Conservation (phyloP, 2,797 vertebrate species). For the Zenarchopterus dispar region DNA sequence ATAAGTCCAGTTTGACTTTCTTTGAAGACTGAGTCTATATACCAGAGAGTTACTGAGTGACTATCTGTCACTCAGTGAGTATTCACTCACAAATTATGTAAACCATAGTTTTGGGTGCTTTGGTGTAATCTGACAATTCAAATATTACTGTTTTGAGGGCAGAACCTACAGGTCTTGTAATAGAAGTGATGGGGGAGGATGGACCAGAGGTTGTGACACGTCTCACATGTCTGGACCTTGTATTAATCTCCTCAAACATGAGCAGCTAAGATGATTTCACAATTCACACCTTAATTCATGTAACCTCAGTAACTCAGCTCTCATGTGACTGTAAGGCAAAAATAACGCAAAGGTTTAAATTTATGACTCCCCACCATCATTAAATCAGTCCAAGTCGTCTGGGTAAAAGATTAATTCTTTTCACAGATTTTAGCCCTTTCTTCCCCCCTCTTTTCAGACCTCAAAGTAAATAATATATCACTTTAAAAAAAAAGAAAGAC, state of each 20-base stretch:
- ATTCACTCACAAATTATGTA: not conserved
- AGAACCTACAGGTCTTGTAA: conserved; percentile 8
- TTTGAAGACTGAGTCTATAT: not conserved
- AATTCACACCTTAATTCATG: conserved; percentile 21
- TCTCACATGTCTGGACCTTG: conserved; percentile 1
- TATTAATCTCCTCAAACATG: not conserved
- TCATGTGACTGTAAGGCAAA: not conserved
- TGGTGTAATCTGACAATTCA: not conserved
- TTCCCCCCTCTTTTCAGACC: not conserved
- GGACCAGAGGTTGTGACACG: conserved; percentile 4
- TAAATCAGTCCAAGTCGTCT: not conserved
- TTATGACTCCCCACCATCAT: not conserved
- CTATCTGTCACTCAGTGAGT: not conserved
- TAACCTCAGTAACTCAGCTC: conserved; percentile 9
- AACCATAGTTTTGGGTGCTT: not conserved
- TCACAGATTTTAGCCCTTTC: not conserved
- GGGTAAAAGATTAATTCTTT: not conserved
- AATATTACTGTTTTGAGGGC: not conserved
- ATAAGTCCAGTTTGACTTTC: not conserved
- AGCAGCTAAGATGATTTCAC: conserved; percentile 20
- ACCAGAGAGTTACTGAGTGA: not conserved
- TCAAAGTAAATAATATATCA: not conserved
- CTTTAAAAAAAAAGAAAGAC: too few species aligned
- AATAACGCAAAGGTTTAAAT: conserved; percentile 7
- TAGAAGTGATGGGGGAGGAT: not conserved